phyloP scores from a whole-genome alignment of 2,888 invertebrate species.

The Cerastis rubricosa region DNA sequence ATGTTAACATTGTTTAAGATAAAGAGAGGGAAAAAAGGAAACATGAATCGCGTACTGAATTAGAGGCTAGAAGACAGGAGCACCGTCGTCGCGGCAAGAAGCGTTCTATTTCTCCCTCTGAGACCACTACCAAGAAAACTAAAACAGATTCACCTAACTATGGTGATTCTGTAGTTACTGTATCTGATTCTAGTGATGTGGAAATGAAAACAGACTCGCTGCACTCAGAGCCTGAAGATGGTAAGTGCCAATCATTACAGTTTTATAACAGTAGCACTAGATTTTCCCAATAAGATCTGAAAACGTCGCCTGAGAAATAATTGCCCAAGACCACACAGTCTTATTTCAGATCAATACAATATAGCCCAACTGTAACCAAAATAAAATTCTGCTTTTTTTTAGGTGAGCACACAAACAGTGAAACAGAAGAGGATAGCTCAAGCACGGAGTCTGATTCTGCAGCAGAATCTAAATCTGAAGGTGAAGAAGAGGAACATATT shows the following conservation, averaged over 20 bases:
- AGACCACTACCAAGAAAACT: slow-evolving; percentile 80
- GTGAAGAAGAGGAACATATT: slow-evolving; percentile 76
- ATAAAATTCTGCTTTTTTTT: slow-evolving; percentile 47
- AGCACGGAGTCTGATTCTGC: slow-evolving; percentile 85
- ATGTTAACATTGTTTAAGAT: slow-evolving; percentile 81
- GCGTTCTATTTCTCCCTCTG: slow-evolving; percentile 81
- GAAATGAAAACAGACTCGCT: slow-evolving; percentile 87
- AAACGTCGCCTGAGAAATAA: background rate
- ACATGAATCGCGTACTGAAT: slow-evolving; percentile 93
- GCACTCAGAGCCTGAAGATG: slow-evolving; percentile 86
- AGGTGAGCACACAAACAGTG: slow-evolving; percentile 88
- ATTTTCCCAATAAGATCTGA: too few relatives aligned
- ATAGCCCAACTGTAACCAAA: background rate
- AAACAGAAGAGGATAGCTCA: slow-evolving; percentile 88
- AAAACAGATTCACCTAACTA: slow-evolving; percentile 83
- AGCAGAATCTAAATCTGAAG: slow-evolving; percentile 85
- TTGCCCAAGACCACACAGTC: background rate
- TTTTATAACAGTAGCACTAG: background rate
- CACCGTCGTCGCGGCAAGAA: slow-evolving; percentile 89
- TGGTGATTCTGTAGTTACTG: slow-evolving; percentile 86
- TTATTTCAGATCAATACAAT: slow-evolving; percentile 1
- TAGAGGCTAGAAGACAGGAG: slow-evolving; percentile 93
- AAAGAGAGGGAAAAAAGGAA: slow-evolving; percentile 95
- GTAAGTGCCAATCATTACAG: slow-evolving; percentile 64
- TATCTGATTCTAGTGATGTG: slow-evolving; percentile 88